A percentile compares a stretch with the other conserved stretches of the same genome.
Evolutionary conservation across 1,140 invertebrate genomes (phyloP).

Genomic region (Periplaneta americana): DNA sequence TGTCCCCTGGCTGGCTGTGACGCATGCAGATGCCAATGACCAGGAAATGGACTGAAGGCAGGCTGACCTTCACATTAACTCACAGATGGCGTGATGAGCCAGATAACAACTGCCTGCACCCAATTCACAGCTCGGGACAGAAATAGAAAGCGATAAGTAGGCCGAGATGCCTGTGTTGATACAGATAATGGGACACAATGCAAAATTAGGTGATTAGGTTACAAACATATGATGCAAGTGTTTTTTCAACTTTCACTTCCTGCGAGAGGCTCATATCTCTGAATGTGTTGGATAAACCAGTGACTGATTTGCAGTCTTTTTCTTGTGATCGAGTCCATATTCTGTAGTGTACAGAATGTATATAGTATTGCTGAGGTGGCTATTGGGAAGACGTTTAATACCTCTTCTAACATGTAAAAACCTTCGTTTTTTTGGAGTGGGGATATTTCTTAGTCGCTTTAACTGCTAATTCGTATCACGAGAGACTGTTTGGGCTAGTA

Average conservation of each 20-base stretch:
- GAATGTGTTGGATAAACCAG: too few relatives aligned
- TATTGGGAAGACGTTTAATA: too few relatives aligned
- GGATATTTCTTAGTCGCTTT: too few relatives aligned
- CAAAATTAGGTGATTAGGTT: neutral
- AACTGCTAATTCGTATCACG: too few relatives aligned
- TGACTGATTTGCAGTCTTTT: too few relatives aligned
- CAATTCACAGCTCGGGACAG: neutral
- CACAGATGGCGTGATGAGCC: neutral
- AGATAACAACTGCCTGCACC: neutral
- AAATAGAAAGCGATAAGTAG: neutral
- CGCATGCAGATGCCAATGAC: constrained; percentile 21
- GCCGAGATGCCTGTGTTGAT: neutral
- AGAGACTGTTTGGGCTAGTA: too few relatives aligned
- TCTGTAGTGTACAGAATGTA: too few relatives aligned
- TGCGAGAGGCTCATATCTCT: too few relatives aligned
- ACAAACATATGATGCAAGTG: neutral
- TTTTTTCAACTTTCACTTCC: neutral
- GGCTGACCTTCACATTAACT: neutral
- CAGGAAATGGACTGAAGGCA: constrained; percentile 15
- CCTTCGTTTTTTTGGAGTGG: too few relatives aligned
- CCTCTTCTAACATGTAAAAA: too few relatives aligned
- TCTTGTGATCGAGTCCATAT: too few relatives aligned
- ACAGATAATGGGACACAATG: neutral
- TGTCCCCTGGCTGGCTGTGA: constrained; percentile 11
- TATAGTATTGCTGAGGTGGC: too few relatives aligned